Evolutionary conservation across 1,140 invertebrate species (phyloP).

Genomic region (Papilio polytes): DNA sequence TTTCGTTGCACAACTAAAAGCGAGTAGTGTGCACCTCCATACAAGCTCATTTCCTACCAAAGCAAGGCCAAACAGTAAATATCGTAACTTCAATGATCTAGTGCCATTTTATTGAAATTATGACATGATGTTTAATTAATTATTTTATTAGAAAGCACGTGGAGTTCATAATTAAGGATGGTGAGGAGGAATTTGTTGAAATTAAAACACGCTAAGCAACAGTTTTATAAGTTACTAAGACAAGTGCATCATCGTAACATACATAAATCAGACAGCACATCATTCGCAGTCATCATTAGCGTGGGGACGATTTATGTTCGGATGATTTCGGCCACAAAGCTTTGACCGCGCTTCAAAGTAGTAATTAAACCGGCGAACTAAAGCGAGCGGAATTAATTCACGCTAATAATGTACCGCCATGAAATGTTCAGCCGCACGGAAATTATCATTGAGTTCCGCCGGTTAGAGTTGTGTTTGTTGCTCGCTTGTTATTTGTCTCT

Average conservation of each 20-base stretch:
- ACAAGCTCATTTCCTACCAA: no score
- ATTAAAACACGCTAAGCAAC: neutral
- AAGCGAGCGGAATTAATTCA: constrained; percentile 60
- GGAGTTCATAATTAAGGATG: no score
- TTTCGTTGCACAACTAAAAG: no score
- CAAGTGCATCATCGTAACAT: neutral
- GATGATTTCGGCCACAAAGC: constrained; percentile 57
- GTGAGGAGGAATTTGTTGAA: neutral
- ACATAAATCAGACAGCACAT: constrained; percentile 4
- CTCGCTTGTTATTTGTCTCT: neutral
- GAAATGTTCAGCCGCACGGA: constrained; percentile 59
- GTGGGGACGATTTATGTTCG: constrained; percentile 50
- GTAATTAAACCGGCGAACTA: constrained; percentile 60
- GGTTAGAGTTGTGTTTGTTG: neutral
- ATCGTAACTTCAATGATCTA: no score
- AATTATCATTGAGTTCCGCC: constrained; percentile 53
- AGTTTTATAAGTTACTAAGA: neutral
- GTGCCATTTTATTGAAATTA: no score
- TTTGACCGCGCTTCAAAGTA: constrained; percentile 63
- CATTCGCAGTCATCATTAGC: constrained; percentile 21
- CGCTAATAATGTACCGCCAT: constrained; percentile 59
- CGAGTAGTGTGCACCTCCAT: no score
- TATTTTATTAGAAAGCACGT: no score
- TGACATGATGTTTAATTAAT: no score
- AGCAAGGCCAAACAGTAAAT: no score